Evolutionary conservation across 2,797 vertebrate genomes (phyloP).

Genomic region (Pseudochirops cupreus): DNA sequence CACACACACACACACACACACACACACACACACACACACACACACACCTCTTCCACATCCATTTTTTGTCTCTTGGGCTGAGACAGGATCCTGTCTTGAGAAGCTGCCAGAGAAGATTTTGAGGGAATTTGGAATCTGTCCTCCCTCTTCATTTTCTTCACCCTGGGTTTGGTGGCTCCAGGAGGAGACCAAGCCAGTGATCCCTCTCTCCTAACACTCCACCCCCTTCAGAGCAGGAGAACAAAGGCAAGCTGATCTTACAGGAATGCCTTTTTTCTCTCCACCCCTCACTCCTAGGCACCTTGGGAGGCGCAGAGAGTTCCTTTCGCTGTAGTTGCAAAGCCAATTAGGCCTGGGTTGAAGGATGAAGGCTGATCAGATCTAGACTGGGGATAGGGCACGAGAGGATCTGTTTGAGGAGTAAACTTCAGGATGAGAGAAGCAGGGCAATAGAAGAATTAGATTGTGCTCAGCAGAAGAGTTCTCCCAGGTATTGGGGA

Average conservation of each 20-base stretch:
- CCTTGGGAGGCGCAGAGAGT: not conserved
- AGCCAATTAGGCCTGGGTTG: not conserved
- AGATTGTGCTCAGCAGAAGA: not conserved
- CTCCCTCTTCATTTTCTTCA: constrained; percentile 25
- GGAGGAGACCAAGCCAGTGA: not conserved
- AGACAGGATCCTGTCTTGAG: constrained; percentile 53
- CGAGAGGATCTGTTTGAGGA: not conserved
- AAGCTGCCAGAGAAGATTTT: constrained; percentile 50
- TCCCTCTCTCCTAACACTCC: not conserved
- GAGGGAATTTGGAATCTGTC: constrained; percentile 26
- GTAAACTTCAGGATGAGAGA: not conserved
- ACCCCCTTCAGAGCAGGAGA: not conserved
- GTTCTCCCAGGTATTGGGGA: not conserved
- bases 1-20: not conserved
- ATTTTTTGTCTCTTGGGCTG: constrained; percentile 27
- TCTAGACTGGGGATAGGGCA: not conserved
- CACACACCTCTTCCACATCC: not conserved
- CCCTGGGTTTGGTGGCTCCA: constrained; percentile 56
- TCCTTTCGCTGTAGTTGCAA: constrained; percentile 42
- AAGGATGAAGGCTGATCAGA: constrained; percentile 15
- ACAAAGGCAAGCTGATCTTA: not conserved
- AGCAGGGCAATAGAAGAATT: constrained; percentile 12
- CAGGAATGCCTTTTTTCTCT: constrained; percentile 50
- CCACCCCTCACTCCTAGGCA: not conserved
- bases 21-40: not conserved